A percentile compares a stretch with the other conserved stretches of the same genome.
Conservation (phyloP, 2,113 vertebrate genomes). For the Poeciliopsis turrubarensis region DNA sequence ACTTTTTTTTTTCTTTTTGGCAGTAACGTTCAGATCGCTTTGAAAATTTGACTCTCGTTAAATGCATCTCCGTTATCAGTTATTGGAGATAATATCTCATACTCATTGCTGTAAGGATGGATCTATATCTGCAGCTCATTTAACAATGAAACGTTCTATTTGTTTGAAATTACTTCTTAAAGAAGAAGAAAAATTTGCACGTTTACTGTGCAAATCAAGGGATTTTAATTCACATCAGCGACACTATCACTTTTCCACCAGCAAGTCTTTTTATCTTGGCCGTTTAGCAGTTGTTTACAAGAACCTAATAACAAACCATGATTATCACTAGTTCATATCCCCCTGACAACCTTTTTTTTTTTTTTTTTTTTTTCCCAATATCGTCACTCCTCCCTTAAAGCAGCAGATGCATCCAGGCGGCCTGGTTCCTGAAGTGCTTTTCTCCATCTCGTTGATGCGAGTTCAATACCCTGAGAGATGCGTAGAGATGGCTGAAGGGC, state of each 20-base stretch:
- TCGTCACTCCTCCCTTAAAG: constrained; percentile 27
- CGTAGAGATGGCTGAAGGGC: constrained; percentile 74
- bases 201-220: neutral
- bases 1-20: neutral
- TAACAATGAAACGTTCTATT: neutral
- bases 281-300: constrained; percentile 10
- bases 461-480: constrained; percentile 76
- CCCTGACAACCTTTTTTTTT: constrained; percentile 29
- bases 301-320: constrained; percentile 23
- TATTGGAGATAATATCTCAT: neutral
- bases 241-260: neutral
- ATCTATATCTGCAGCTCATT: neutral
- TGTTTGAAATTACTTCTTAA: neutral
- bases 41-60: neutral
- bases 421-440: constrained; percentile 68
- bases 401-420: constrained; percentile 67
- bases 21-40: too few relatives aligned
- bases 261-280: neutral
- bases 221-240: constrained; percentile 1
- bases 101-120: neutral
- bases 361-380: constrained; percentile 6
- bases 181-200: neutral
- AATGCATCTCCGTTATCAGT: too few relatives aligned
- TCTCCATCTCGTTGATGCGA: constrained; percentile 66
- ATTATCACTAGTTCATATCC: constrained; percentile 23